Base-by-base conservation (phyloP, 2,888 invertebrate species). In the Apantesis nais region DNA sequence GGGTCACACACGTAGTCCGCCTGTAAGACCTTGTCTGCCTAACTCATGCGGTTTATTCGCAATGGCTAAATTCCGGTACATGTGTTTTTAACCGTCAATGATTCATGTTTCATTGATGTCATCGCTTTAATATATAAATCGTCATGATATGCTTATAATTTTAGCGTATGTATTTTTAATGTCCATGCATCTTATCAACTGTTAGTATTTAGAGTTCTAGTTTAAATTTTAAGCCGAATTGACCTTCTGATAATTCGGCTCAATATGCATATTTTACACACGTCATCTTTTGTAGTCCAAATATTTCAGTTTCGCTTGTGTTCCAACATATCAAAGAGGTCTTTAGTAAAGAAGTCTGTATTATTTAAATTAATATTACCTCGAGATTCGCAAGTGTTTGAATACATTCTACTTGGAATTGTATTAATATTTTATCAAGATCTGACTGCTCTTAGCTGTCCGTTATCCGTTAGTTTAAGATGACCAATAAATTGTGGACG, bases 21-120 rank as follows among this genome's bases (percentile, higher is more conserved):
- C 77, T 76, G 70, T 73, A 75, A 72, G 84, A 78, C 88, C 88
- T 90, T 84, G 89, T 78, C 83, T 75, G 80, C 72, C 75, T 76
- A 58, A 74, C 74, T 74, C 76, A 73, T 79, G 78, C 71, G 69
- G 44, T 73, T 60, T 74, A 73, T 81, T 82, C 77, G 77, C 75
- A 76, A 78, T 81, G 72, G 52, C 68, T 71, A 52, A 66, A 66
- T 66, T 62, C 66, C 70, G 66, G 62, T 65, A 63, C 62, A 76
- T 79, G 67, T 76, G 75, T 71, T 74, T 74, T 73, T 74, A 60
- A 73, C 61, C 64, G 65, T 66, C 29, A 55, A 31, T 80, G 78
- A 81, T 72, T 78, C 73, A 77, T 66, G 52, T 68, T 74, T 74
- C 61, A 73, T 76, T 79, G 62, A 39, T 77, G 44, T 34, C 31